phyloP scores from a whole-genome alignment of 2,888 invertebrate species.

The Melinopterus prodromus region DNA sequence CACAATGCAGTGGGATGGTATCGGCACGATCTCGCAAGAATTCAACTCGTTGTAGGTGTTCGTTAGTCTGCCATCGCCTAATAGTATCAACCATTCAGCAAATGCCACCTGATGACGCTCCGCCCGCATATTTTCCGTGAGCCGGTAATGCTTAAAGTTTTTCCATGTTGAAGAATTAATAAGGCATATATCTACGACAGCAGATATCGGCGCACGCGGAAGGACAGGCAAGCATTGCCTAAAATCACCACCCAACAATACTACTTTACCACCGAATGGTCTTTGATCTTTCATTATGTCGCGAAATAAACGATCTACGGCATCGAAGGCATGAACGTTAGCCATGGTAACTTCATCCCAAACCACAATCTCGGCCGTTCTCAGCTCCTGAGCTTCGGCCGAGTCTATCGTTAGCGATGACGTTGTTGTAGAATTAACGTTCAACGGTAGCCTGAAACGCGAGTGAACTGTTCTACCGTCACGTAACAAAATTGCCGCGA shows the following conservation, averaged over 20 bases:
- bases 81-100: background rate
- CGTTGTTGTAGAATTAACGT: slow-evolving; percentile 24
- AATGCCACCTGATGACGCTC: background rate
- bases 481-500: slow-evolving; percentile 51
- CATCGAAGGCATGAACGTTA: slow-evolving; percentile 30
- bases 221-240: slow-evolving; percentile 40
- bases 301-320: slow-evolving; percentile 35
- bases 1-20: background rate
- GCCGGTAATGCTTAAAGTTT: slow-evolving; percentile 28
- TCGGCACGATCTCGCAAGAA: background rate
- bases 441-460: slow-evolving; percentile 49
- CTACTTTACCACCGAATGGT: slow-evolving; percentile 38
- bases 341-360: slow-evolving; percentile 43
- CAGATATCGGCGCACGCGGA: slow-evolving; percentile 25
- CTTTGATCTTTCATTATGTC: slow-evolving; percentile 24
- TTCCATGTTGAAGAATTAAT: slow-evolving; percentile 36
- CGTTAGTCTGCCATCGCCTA: background rate
- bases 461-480: slow-evolving; percentile 56
- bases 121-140: slow-evolving; percentile 33
- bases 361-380: slow-evolving; percentile 30
- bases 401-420: slow-evolving; percentile 31
- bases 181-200: slow-evolving; percentile 31
- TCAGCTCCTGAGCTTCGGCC: slow-evolving; percentile 22
- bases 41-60: too few species aligned
- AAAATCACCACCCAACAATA: slow-evolving; percentile 43